phyloP scores from a whole-genome alignment of 2,888 invertebrate genomes.

The Diplazon laetatorius region DNA sequence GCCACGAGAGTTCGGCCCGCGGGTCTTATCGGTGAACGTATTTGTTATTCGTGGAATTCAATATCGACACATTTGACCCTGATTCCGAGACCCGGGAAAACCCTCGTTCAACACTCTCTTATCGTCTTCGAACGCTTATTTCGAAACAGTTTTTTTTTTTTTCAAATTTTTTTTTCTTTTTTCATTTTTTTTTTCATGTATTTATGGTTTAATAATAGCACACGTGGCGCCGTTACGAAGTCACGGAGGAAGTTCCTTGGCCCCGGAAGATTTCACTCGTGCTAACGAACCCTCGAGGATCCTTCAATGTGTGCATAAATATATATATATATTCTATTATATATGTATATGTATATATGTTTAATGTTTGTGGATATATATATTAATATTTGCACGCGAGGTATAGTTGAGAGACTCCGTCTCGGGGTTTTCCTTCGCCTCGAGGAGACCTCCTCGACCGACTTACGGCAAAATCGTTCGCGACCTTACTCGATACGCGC shows the following conservation, averaged over 20 bases:
- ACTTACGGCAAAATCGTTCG: slow-evolving; percentile 11
- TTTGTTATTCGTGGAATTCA: slow-evolving; percentile 15
- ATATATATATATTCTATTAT: not conserved
- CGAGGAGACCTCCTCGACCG: not conserved
- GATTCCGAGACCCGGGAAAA: not conserved
- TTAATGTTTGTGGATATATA: too few species aligned
- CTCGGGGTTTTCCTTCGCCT: not conserved
- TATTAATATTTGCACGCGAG: not conserved
- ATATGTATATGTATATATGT: too few species aligned
- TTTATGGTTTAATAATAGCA: slow-evolving; percentile 11
- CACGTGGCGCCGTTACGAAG: slow-evolving; percentile 13
- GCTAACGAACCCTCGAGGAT: slow-evolving; percentile 12
- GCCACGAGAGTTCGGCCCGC: too few species aligned
- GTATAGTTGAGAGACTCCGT: not conserved
- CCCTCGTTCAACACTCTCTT: slow-evolving; percentile 21
- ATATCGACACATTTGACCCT: slow-evolving; percentile 41
- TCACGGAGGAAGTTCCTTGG: slow-evolving; percentile 15
- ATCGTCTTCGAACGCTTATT: slow-evolving; percentile 16
- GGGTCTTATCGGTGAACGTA: not conserved
- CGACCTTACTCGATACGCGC: slow-evolving; percentile 18
- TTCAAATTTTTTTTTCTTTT: not conserved
- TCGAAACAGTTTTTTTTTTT: not conserved
- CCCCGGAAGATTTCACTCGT: slow-evolving; percentile 22
- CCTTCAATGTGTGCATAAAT: not conserved
- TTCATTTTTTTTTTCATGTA: slow-evolving; percentile 10